Conservation (phyloP, 2,113 vertebrate species). For the Paratilapia polleni region DNA sequence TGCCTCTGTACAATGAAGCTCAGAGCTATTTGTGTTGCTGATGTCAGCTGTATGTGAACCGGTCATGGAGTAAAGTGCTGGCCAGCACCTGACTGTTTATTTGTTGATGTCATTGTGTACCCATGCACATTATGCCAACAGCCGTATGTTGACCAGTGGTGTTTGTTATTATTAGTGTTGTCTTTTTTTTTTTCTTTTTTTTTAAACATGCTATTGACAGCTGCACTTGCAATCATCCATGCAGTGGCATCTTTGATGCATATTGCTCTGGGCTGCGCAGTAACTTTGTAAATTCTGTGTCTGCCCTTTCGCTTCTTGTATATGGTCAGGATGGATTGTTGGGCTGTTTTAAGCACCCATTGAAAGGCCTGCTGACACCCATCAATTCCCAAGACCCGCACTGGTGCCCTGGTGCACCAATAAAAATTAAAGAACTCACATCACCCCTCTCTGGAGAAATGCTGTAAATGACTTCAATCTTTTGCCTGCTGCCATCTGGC, state of each 20-base stretch:
- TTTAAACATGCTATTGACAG: slow-evolving; percentile 14
- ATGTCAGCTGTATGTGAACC: slow-evolving; percentile 49
- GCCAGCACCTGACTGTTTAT: slow-evolving; percentile 45
- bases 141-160: slow-evolving; percentile 48
- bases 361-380: slow-evolving; percentile 44
- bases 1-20: slow-evolving; percentile 52
- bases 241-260: slow-evolving; percentile 38
- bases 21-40: slow-evolving; percentile 69
- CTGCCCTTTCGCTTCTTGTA: slow-evolving; percentile 31
- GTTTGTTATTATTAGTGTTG: slow-evolving; percentile 59
- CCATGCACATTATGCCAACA: slow-evolving; percentile 51
- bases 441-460: slow-evolving; percentile 8
- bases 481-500: slow-evolving; percentile 58
- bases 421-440: slow-evolving; percentile 28
- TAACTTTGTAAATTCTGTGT: slow-evolving; percentile 25
- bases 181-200: slow-evolving; percentile 2
- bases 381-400: slow-evolving; percentile 20
- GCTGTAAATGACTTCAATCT: slow-evolving; percentile 45
- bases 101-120: slow-evolving; percentile 59
- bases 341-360: slow-evolving; percentile 7
- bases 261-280: slow-evolving; percentile 45
- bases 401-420: slow-evolving; percentile 12
- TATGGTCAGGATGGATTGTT: slow-evolving; percentile 28
- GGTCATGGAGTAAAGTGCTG: slow-evolving; percentile 37
- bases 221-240: slow-evolving; percentile 19